Conservation (phyloP, 2,113 vertebrate species). For the Propithecus coquereli region DNA sequence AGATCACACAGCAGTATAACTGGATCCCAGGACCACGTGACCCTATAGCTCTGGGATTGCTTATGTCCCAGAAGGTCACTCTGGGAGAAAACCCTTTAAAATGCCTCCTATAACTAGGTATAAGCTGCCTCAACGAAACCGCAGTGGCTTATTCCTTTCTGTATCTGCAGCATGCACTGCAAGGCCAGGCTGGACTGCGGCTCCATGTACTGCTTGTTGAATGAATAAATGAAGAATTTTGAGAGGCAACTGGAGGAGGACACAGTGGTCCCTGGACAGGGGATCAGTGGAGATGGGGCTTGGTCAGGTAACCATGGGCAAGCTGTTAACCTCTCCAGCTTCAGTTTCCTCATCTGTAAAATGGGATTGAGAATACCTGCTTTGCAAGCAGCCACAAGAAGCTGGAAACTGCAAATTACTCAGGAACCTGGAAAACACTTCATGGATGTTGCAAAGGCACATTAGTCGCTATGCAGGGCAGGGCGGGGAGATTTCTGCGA, state of each 20-base stretch:
- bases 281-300: not conserved
- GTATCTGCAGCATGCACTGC: not conserved
- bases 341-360: not conserved
- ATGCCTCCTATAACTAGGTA: not conserved
- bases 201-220: not conserved
- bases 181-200: not conserved
- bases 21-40: not conserved
- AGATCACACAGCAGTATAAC: not conserved
- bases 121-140: accelerated
- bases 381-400: not conserved
- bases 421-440: not conserved
- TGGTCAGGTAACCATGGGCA: not conserved
- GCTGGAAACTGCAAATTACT: not conserved
- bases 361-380: not conserved
- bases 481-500: not conserved
- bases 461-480: accelerated
- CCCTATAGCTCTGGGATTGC: not conserved
- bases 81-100: not conserved
- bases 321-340: too few species aligned
- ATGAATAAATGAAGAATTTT: not conserved
- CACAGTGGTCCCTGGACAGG: not conserved
- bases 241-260: not conserved
- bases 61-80: not conserved
- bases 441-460: accelerated
- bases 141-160: not conserved